phyloP scores from a whole-genome alignment of 2,113 vertebrate species.

The Saccopteryx bilineata region DNA sequence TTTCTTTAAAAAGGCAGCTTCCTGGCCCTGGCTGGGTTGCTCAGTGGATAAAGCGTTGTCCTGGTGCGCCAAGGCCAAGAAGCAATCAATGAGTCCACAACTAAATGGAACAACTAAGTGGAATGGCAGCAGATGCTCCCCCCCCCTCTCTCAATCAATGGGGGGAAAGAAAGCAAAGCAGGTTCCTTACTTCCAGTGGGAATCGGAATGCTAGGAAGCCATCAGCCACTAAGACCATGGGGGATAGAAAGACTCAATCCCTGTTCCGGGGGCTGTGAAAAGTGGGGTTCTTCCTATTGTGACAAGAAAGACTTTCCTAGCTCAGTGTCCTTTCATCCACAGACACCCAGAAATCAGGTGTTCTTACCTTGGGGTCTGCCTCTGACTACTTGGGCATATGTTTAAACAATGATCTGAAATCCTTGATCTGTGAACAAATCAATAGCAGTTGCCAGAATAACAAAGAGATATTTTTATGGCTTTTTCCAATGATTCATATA shows the following conservation, averaged over 20 bases:
- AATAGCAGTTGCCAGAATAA: slow-evolving; percentile 23
- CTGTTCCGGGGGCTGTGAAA: too few relatives aligned
- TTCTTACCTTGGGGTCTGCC: not conserved
- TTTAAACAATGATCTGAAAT: slow-evolving; percentile 47
- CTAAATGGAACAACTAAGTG: too few relatives aligned
- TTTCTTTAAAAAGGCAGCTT: not conserved
- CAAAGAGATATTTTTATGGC: slow-evolving; percentile 31
- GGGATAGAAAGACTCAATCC: not conserved
- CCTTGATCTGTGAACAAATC: slow-evolving; percentile 23
- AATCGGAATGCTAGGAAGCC: not conserved
- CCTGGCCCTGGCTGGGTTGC: not conserved
- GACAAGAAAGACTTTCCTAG: not conserved
- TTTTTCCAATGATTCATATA: slow-evolving; percentile 44
- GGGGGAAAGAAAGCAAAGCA: not conserved
- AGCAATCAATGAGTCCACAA: too few relatives aligned
- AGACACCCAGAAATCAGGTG: not conserved
- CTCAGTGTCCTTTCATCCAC: not conserved
- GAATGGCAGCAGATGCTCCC: too few relatives aligned
- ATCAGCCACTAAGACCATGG: not conserved
- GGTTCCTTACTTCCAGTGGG: not conserved
- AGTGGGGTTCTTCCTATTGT: not conserved
- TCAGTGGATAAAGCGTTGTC: too few relatives aligned
- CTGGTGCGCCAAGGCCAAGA: too few relatives aligned
- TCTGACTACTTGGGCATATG: not conserved
- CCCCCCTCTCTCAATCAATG: too few relatives aligned